A percentile compares a stretch with the other conserved stretches of the same genome.
These are phyloP conservation scores for Phragmatobia fuliginosa DNA, from an alignment of 2,888 invertebrate genomes.

Conservation along the genomic window DNA sequence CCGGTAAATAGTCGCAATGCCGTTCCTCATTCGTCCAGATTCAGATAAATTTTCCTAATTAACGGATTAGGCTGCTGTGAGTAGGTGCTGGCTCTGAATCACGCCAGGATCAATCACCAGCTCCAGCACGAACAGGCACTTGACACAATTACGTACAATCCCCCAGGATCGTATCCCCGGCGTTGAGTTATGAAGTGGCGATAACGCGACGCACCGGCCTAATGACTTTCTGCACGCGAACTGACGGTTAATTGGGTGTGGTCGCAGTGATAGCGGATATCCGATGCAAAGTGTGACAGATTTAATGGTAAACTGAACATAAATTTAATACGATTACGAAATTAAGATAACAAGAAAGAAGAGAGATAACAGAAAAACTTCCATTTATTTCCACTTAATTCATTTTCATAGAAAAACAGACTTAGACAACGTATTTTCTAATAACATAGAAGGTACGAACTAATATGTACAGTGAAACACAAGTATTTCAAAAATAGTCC, in stretches of 20 bases:
- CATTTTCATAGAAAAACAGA: too few relatives aligned
- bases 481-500: too few relatives aligned
- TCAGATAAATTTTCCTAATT: not conserved
- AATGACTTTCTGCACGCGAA: conserved; percentile 53
- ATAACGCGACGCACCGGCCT: conserved; percentile 44
- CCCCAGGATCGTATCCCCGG: conserved; percentile 9
- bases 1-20: not conserved
- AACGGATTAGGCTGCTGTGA: not conserved
- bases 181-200: conserved; percentile 58
- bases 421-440: too few relatives aligned
- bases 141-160: conserved; percentile 8
- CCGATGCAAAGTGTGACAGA: not conserved
- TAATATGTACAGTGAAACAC: too few relatives aligned
- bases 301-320: not conserved
- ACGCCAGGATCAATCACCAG: conserved; percentile 8
- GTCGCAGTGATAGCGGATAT: conserved; percentile 11
- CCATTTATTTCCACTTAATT: too few relatives aligned
- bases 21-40: not conserved
- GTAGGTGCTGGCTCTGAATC: not conserved
- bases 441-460: too few relatives aligned
- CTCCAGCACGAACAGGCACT: not conserved
- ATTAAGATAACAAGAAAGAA: not conserved
- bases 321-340: not conserved
- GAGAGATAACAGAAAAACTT: not conserved
- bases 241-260: conserved; percentile 30